Evolutionary conservation across 1,140 invertebrate species (phyloP).

Genomic region (Pogonognathellus flavescens): DNA sequence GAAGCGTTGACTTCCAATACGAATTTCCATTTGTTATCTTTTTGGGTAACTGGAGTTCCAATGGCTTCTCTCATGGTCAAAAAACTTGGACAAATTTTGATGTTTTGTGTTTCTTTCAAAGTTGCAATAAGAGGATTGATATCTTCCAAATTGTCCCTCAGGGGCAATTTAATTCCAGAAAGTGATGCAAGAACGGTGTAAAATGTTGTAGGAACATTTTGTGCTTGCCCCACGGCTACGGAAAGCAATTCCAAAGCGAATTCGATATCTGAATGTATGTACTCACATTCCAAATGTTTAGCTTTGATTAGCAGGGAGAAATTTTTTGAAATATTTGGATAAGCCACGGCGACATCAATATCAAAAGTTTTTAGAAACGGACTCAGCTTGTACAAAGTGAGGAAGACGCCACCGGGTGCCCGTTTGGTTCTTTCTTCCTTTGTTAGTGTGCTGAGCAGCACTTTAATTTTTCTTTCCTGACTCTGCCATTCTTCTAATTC

Average conservation of each 20-base stretch:
- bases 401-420: background rate
- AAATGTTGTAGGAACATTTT: constrained; percentile 17
- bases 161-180: background rate
- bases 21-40: constrained; percentile 27
- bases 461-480: constrained; percentile 29
- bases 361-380: background rate
- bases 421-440: background rate
- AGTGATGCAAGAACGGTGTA: constrained; percentile 10
- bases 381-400: constrained; percentile 4
- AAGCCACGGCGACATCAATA: constrained; percentile 13
- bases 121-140: constrained; percentile 1
- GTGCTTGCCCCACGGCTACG: background rate
- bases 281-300: constrained; percentile 9
- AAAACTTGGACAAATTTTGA: constrained; percentile 3
- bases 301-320: constrained; percentile 12
- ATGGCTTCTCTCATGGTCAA: constrained; percentile 1
- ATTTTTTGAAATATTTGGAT: constrained; percentile 8
- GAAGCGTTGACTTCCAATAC: constrained; percentile 33
- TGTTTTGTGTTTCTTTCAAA: constrained; percentile 3
- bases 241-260: constrained; percentile 18
- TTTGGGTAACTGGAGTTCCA: background rate
- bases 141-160: constrained; percentile 25
- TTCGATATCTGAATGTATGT: background rate
- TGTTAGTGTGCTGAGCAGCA: background rate
- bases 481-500: background rate